Conservation (phyloP, 1,140 invertebrate genomes). For the Bombus superbus region DNA sequence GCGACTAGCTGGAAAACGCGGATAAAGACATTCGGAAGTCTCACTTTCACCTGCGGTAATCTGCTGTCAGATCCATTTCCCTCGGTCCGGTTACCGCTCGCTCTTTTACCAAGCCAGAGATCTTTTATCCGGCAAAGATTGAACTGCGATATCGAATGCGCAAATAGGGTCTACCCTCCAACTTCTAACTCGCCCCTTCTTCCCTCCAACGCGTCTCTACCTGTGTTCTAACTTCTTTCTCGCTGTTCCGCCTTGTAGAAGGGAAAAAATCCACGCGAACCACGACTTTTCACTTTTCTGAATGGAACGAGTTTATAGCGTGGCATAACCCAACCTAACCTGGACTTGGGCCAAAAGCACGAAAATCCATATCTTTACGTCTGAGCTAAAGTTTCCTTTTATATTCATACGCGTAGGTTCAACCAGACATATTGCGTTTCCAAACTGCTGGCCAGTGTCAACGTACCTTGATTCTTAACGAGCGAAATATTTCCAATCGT, state of each 20-base stretch:
- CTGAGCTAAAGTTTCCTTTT: neutral
- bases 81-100: neutral
- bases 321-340: no score
- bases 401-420: neutral
- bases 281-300: neutral
- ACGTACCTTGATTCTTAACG: neutral
- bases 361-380: no score
- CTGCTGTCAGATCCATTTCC: slow-evolving; percentile 38
- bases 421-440: neutral
- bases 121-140: neutral
- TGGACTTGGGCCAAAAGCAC: no score
- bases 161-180: neutral
- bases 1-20: neutral
- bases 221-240: neutral
- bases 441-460: neutral
- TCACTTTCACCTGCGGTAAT: slow-evolving; percentile 40
- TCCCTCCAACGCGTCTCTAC: neutral
- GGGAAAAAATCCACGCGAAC: neutral
- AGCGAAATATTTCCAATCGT: neutral
- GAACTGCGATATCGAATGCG: neutral
- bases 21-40: slow-evolving; percentile 46
- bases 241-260: no score
- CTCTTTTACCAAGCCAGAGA: neutral
- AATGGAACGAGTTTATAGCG: neutral
- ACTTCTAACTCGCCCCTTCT: no score